A percentile compares a stretch with the other conserved stretches of the same genome.
These are phyloP conservation scores for Leptoteleia sp. DNA, from an alignment of 1,140 invertebrate genomes.

Conservation along the genomic window DNA sequence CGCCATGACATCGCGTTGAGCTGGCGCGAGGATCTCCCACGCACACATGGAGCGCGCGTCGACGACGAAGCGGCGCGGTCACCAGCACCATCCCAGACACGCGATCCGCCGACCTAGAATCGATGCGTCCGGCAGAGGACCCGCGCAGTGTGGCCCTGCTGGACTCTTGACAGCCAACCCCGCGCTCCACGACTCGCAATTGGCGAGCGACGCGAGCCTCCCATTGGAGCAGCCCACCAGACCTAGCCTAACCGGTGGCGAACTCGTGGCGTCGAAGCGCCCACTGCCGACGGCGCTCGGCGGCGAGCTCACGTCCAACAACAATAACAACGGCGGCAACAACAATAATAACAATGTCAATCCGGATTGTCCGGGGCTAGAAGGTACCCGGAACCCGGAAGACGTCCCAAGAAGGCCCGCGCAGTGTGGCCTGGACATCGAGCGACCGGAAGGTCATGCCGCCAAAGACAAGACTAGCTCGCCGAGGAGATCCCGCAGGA, in stretches of 20 bases:
- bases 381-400: conserved; percentile 16
- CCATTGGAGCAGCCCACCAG: conserved; percentile 33
- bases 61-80: conserved; percentile 85
- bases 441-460: conserved; percentile 3
- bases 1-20: conserved; percentile 18
- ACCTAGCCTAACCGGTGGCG: conserved; percentile 52
- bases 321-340: conserved; percentile 33
- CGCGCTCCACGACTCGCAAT: conserved; percentile 37
- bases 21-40: conserved; percentile 1
- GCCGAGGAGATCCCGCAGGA: conserved; percentile 11
- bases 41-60: conserved; percentile 82
- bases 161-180: conserved; percentile 61
- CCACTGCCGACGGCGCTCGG: neutral
- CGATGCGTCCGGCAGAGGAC: conserved; percentile 80
- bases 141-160: conserved; percentile 84
- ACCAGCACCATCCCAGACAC: conserved; percentile 87
- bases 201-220: conserved; percentile 18
- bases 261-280: conserved; percentile 48
- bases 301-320: conserved; percentile 12
- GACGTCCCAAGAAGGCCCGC: conserved; percentile 73
- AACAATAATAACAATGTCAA: too few relatives aligned
- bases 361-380: conserved; percentile 6
- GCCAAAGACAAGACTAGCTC: conserved; percentile 13
- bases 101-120: conserved; percentile 79
- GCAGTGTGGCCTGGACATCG: conserved; percentile 77